These are phyloP conservation scores for Notolepis coatsorum DNA, from an alignment of 2,797 vertebrate genomes.

Conservation along the genomic window DNA sequence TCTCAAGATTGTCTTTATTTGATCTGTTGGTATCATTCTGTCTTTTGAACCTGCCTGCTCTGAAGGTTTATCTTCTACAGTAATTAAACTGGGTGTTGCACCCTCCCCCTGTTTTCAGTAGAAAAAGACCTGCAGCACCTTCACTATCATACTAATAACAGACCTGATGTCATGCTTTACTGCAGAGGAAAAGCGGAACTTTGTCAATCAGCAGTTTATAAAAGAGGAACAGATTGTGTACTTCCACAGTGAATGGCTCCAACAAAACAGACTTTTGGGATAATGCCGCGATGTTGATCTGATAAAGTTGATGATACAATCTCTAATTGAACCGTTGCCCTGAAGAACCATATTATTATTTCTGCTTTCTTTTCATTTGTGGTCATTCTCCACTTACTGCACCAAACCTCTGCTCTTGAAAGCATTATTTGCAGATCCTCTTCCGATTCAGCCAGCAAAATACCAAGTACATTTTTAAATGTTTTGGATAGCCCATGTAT, in stretches of 20 bases:
- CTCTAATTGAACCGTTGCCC: no score
- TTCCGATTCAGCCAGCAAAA: no score
- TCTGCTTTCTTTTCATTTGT: no score
- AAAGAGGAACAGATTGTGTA: conserved; percentile 60
- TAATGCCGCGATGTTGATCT: background rate
- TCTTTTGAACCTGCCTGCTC: background rate
- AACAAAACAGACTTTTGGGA: background rate
- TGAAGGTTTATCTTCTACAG: background rate
- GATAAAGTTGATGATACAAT: no score
- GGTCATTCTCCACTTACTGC: no score
- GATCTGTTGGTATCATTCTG: background rate
- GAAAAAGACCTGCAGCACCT: conserved; percentile 1
- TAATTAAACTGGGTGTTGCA: background rate
- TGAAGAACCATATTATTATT: no score
- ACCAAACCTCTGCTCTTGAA: no score
- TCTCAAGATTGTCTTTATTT: conserved; percentile 10
- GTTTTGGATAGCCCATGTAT: no score
- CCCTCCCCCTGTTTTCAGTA: no score
- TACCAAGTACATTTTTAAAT: no score
- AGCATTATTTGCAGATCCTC: no score
- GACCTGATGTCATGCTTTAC: conserved; percentile 18
- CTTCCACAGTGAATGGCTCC: background rate
- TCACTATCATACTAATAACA: conserved; percentile 15
- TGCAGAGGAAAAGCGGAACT: conserved; percentile 63
- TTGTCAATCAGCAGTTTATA: conserved; percentile 43